Evolutionary conservation across 35 echinoderm and acorn worm species (phyloP).

Genomic region (Lytechinus pictus): DNA sequence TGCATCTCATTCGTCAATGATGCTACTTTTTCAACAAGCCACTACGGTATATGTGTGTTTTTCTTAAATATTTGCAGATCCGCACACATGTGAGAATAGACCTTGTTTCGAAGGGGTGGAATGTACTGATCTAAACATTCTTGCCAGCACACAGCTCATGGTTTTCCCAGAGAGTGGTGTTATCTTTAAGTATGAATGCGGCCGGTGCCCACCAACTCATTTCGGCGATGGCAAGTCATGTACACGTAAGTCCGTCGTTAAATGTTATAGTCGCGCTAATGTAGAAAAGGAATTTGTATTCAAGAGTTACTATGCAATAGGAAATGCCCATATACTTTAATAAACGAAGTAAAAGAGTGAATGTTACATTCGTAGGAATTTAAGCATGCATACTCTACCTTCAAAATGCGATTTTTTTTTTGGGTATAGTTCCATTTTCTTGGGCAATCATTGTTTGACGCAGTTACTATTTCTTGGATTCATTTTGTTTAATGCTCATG

Average conservation of each 20-base stretch:
- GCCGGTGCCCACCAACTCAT: background rate
- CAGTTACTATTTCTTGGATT: too few relatives aligned
- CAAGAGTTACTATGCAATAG: background rate
- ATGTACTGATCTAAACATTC: slow-evolving; percentile 37
- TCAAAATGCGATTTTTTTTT: too few relatives aligned
- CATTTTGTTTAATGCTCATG: too few relatives aligned
- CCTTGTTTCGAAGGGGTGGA: slow-evolving; percentile 34
- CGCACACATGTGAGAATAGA: slow-evolving; percentile 27
- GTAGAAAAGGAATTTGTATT: background rate
- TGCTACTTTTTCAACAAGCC: too few relatives aligned
- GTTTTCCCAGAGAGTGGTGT: slow-evolving; percentile 19
- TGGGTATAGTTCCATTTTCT: too few relatives aligned
- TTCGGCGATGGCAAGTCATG: slow-evolving; percentile 17
- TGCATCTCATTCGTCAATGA: background rate
- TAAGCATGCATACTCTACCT: too few relatives aligned
- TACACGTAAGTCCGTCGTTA: slow-evolving; percentile 5
- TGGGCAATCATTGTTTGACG: too few relatives aligned
- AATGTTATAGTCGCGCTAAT: background rate
- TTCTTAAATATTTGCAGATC: background rate
- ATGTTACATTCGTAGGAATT: too few relatives aligned
- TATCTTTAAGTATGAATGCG: slow-evolving; percentile 29
- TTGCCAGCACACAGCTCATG: slow-evolving; percentile 23
- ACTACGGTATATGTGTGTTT: background rate
- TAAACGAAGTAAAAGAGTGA: too few relatives aligned
- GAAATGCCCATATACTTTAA: background rate